Evolutionary conservation across 1,140 invertebrate species (phyloP), one percentile per base, ranked within the genome.

Genomic region (Diorhabda elongata): DNA sequence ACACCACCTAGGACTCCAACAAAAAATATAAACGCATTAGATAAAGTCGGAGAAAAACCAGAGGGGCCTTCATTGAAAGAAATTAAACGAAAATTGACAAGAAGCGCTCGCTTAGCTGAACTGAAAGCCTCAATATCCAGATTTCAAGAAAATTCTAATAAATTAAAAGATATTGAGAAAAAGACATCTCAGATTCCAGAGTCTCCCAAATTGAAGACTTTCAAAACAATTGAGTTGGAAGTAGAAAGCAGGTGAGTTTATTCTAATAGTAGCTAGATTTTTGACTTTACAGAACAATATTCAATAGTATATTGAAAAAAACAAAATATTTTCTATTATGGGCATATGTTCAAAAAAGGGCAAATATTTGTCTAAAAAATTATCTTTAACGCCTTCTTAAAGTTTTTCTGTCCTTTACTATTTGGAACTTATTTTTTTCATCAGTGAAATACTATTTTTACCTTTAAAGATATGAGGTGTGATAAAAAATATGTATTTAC

Each of bases 181-280:
- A 81, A 74, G 64, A 77, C 74, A 2, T 9, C 44, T 4, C 76
- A 82, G 64, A 80, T 75, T 11, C 59, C 73, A 69, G 69, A 73
- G 45, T 71, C 72, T 72, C 76, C 85, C 9, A 85, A 87, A 67
- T 83, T 91, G 0, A 87, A 89, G 75, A 86, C 88, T 75, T 92
- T 92, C 74, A 86, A 89, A 66, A 86, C 86, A 41, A 89, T 92
- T 77, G 85, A 92, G 78, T 79, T 92, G 73, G 89, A 91, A 83
- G 84, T 92, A 73, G 85, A 89, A 61, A 78, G 85, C 65, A 92
- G 90, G 89, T 91, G 80, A 70, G 61, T 67, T 75, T 26, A 56
- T 26, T 26, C 26, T 26, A 26, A 26, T 26, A 26, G 26, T 26
- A 26, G 26, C 26, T 26, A 26, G 26, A 26, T 26, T 26, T 26